Evolutionary conservation across 2,888 invertebrate species (phyloP).

Genomic region (Yponomeuta malinellus): DNA sequence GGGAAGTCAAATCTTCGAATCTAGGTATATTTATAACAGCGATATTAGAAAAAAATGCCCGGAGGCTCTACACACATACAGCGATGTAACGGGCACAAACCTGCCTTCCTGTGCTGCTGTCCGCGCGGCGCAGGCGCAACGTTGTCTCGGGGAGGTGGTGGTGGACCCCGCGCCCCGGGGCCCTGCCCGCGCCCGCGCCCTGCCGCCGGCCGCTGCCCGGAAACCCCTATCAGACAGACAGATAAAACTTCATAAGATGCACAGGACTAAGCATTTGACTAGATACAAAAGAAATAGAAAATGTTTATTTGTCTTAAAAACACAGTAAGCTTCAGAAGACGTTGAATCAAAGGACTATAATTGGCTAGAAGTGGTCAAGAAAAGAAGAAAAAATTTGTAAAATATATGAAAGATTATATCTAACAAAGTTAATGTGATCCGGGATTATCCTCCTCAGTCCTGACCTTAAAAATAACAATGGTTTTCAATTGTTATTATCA

Average conservation of each 20-base stretch:
- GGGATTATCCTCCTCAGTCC: too few relatives aligned
- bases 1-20: not conserved
- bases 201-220: conserved; percentile 33
- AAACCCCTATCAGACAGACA: conserved; percentile 21
- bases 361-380: too few relatives aligned
- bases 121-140: conserved; percentile 65
- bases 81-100: conserved; percentile 37
- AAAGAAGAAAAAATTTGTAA: too few relatives aligned
- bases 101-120: conserved; percentile 57
- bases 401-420: too few relatives aligned
- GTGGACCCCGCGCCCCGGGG: conserved; percentile 92
- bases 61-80: conserved; percentile 38
- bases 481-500: too few relatives aligned
- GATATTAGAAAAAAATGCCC: conserved; percentile 35
- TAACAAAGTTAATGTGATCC: not conserved
- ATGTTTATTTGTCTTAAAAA: too few relatives aligned
- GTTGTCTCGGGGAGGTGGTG: conserved; percentile 87
- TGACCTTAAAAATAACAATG: too few relatives aligned
- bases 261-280: too few relatives aligned
- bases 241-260: not conserved
- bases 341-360: too few relatives aligned
- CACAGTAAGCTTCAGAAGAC: too few relatives aligned
- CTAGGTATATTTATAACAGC: conserved; percentile 32
- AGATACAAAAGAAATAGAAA: too few relatives aligned
- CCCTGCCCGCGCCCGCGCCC: conserved; percentile 45